A percentile compares a stretch with the other conserved stretches of the same genome.
Conservation (phyloP, 2,113 vertebrate species). For the Sceloporus tristichus region DNA sequence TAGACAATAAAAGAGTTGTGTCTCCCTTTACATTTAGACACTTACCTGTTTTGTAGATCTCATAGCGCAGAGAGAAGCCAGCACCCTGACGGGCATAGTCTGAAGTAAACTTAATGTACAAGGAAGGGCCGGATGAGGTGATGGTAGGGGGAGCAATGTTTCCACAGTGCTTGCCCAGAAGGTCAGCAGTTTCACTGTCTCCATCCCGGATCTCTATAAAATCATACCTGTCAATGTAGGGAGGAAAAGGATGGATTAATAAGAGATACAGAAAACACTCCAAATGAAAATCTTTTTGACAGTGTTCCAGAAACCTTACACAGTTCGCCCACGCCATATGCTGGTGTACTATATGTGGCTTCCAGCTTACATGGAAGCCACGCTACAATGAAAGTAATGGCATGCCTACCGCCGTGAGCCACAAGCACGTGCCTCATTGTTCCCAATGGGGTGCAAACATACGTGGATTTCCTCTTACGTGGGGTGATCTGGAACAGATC, state of each 20-base stretch:
- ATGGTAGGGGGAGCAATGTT: slow-evolving; percentile 97
- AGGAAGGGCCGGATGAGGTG: slow-evolving; percentile 92
- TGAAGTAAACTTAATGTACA: slow-evolving; percentile 96
- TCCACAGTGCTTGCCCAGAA: slow-evolving; percentile 96
- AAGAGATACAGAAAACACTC: slow-evolving; percentile 1
- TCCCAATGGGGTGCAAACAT: no score
- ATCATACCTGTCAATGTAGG: slow-evolving; percentile 87
- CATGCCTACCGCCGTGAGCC: no score
- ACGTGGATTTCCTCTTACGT: no score
- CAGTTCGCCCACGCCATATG: no score
- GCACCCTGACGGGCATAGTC: slow-evolving; percentile 98
- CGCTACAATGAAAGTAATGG: no score
- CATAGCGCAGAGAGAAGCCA: slow-evolving; percentile 97
- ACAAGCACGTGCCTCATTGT: no score
- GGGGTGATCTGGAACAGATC: no score
- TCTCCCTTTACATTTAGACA: background rate
- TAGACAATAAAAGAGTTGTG: background rate
- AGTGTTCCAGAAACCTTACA: no score
- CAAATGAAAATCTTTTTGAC: background rate
- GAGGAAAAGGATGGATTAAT: slow-evolving; percentile 38
- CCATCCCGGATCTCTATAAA: slow-evolving; percentile 97
- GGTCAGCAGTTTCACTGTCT: slow-evolving; percentile 88
- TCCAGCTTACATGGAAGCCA: no score
- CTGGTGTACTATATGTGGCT: no score
- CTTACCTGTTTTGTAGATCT: slow-evolving; percentile 97